Evolutionary conservation across 2,113 vertebrate genomes (phyloP).

Genomic region (Microtus ochrogaster): DNA sequence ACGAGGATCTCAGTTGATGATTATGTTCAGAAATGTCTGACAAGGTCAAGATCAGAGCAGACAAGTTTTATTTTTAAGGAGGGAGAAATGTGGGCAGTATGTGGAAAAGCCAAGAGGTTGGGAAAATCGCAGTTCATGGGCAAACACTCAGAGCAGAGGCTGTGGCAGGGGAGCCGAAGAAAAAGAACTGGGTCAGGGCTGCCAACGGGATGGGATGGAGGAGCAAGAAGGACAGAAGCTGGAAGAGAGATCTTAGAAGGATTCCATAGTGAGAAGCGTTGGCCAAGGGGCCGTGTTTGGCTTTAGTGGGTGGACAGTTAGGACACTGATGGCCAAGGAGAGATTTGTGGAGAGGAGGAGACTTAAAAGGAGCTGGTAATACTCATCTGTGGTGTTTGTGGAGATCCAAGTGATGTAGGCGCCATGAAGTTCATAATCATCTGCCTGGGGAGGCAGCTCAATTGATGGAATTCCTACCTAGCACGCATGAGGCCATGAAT

Average conservation of each 20-base stretch:
- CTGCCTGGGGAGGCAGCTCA: neutral
- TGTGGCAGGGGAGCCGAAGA: neutral
- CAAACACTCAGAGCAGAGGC: neutral
- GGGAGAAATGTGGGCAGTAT: neutral
- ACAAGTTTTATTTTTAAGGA: conserved; percentile 38
- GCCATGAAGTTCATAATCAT: neutral
- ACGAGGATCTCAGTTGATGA: conserved; percentile 16
- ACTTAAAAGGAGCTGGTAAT: neutral
- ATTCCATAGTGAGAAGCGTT: neutral
- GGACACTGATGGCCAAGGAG: neutral
- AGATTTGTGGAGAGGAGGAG: neutral
- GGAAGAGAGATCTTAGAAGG: too few species aligned
- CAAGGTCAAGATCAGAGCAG: conserved; percentile 56
- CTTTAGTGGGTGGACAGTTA: neutral
- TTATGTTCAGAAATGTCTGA: conserved; percentile 54
- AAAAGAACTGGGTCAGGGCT: neutral
- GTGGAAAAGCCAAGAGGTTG: neutral
- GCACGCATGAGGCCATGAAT: neutral
- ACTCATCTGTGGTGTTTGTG: neutral
- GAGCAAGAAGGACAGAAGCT: neutral
- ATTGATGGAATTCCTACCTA: neutral
- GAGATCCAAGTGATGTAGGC: neutral
- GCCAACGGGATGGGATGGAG: neutral
- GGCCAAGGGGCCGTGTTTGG: neutral
- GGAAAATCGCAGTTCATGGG: neutral